A percentile compares a stretch with the other conserved stretches of the same genome.
Evolutionary conservation across 2,113 vertebrate genomes (phyloP).

Genomic region (Rallus limicola): DNA sequence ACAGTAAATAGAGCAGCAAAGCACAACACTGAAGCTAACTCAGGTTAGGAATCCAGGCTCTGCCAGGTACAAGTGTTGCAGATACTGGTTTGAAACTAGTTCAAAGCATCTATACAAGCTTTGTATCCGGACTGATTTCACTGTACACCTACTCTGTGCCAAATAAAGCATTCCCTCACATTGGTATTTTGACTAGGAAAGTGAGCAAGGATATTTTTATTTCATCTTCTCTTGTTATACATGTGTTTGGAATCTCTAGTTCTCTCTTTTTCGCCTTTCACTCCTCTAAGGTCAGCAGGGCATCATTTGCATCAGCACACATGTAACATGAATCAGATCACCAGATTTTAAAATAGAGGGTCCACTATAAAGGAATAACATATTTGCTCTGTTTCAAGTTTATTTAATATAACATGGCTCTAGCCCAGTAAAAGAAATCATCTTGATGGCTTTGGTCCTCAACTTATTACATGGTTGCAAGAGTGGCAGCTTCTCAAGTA

Average conservation of each 20-base stretch:
- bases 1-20: background rate
- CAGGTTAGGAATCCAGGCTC: background rate
- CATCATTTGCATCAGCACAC: background rate
- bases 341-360: background rate
- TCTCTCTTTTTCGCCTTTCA: accelerated
- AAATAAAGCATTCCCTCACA: background rate
- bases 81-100: background rate
- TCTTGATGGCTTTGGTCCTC: background rate
- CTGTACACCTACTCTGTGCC: background rate
- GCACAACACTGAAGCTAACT: background rate
- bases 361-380: background rate
- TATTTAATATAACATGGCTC: background rate
- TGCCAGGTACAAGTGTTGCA: background rate
- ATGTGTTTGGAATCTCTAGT: background rate
- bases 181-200: background rate
- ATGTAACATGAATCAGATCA: background rate
- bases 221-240: background rate
- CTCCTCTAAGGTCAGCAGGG: background rate
- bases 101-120: background rate
- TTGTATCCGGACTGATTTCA: background rate
- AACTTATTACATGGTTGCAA: background rate
- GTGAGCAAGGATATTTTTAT: background rate
- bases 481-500: background rate
- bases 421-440: background rate
- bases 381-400: background rate